A percentile compares a stretch with the other conserved stretches of the same genome.
phyloP scores from a whole-genome alignment of 2,113 vertebrate genomes.

The Uria aalge region DNA sequence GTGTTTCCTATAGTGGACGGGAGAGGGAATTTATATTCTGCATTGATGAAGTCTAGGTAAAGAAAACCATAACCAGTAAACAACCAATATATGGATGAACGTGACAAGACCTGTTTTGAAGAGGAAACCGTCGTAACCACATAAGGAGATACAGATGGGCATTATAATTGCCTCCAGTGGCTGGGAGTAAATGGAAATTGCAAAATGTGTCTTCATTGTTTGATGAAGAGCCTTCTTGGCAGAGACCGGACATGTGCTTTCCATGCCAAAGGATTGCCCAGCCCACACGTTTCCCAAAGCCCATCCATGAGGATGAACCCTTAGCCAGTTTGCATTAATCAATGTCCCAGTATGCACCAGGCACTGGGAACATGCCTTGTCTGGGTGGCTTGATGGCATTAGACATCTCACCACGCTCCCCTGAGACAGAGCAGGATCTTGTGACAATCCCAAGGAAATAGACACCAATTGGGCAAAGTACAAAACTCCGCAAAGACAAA shows the following conservation, averaged over 20 bases:
- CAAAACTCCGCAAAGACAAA: background rate
- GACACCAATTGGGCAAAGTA: background rate
- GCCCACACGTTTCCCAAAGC: background rate
- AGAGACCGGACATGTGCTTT: background rate
- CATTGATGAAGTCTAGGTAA: background rate
- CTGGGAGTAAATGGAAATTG: background rate
- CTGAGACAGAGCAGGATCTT: background rate
- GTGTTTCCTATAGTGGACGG: background rate
- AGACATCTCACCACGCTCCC: background rate
- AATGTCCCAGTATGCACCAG: background rate
- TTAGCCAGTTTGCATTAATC: background rate
- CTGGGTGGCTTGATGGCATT: background rate
- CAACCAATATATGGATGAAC: background rate
- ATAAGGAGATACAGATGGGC: background rate
- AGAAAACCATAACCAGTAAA: background rate
- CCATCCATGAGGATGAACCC: background rate
- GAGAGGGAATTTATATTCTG: background rate
- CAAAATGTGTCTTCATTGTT: background rate
- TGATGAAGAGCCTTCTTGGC: background rate
- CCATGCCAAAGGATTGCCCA: background rate
- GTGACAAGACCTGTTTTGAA: background rate
- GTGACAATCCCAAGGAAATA: background rate
- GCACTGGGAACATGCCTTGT: fast-evolving
- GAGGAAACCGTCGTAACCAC: background rate
- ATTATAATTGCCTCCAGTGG: background rate